Evolutionary conservation across 2,113 vertebrate species (phyloP).

Genomic region (Megalops atlanticus): DNA sequence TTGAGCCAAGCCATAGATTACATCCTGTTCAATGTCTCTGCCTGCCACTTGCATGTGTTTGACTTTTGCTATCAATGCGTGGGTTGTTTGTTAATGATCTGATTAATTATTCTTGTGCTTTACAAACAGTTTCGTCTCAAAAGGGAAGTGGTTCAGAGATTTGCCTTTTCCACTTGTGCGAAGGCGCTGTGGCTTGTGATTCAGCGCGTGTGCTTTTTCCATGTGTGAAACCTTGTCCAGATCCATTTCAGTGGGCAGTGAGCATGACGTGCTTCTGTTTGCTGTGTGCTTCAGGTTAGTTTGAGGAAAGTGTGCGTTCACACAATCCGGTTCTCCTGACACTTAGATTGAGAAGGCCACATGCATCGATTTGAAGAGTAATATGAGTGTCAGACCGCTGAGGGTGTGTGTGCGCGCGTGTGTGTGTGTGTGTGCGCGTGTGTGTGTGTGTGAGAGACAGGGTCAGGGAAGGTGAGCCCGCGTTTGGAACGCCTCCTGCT

Average conservation of each 20-base stretch:
- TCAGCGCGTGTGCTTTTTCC: not conserved
- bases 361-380: too few relatives aligned
- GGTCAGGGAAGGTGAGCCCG: not conserved
- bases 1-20: too few relatives aligned
- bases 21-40: too few relatives aligned
- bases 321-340: too few relatives aligned
- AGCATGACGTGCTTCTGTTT: too few relatives aligned
- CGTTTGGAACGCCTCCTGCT: not conserved
- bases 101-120: not conserved
- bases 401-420: not conserved
- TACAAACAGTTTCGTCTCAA: not conserved
- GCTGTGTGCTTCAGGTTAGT: too few relatives aligned
- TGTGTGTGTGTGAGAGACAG: not conserved
- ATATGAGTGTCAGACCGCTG: too few relatives aligned
- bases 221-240: too few relatives aligned
- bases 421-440: not conserved
- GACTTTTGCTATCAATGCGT: not conserved
- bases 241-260: too few relatives aligned
- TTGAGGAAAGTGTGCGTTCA: too few relatives aligned
- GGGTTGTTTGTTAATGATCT: not conserved
- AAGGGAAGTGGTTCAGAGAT: not conserved
- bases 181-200: not conserved
- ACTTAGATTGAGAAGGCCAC: too few relatives aligned
- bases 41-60: not conserved
- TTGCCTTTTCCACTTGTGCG: not conserved